These are phyloP conservation scores for Thecophora atra DNA, from an alignment of 2,888 invertebrate genomes.

Conservation along the genomic window DNA sequence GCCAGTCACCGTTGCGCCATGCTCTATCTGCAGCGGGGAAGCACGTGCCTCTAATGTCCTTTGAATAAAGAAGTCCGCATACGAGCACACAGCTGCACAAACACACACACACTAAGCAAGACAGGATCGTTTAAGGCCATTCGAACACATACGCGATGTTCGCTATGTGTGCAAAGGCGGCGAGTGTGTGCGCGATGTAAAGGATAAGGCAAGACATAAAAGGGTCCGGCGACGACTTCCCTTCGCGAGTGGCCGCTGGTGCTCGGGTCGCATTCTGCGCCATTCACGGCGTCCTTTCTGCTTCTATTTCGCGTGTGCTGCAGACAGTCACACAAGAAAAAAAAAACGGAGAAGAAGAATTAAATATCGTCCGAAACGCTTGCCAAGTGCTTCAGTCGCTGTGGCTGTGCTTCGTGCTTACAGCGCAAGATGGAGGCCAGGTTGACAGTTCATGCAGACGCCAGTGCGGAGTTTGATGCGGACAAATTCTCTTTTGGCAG, in stretches of 20 bases:
- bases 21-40: slow-evolving; percentile 40
- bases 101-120: slow-evolving; percentile 31
- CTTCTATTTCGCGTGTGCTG: slow-evolving; percentile 39
- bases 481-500: slow-evolving; percentile 41
- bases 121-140: slow-evolving; percentile 18
- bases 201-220: slow-evolving; percentile 43
- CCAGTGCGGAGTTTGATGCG: slow-evolving; percentile 39
- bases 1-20: slow-evolving; percentile 38
- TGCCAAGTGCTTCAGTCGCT: slow-evolving; percentile 34
- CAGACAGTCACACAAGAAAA: slow-evolving; percentile 42
- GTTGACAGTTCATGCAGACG: slow-evolving; percentile 42
- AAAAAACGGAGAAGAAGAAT: slow-evolving; percentile 19
- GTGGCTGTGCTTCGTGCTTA: not conserved
- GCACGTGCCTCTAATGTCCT: slow-evolving; percentile 45
- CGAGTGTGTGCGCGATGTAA: slow-evolving; percentile 19
- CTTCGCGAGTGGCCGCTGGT: slow-evolving; percentile 45
- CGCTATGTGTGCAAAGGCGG: not conserved
- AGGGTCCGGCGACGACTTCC: slow-evolving; percentile 42
- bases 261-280: slow-evolving; percentile 43
- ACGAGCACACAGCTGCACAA: slow-evolving; percentile 16
- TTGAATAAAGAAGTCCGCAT: slow-evolving; percentile 43
- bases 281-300: slow-evolving; percentile 33
- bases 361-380: slow-evolving; percentile 40
- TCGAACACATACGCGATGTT: slow-evolving; percentile 39
- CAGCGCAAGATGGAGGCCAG: slow-evolving; percentile 34